Conservation (phyloP, 2,888 invertebrate genomes). For the Scaptomyza caliginosa region DNA sequence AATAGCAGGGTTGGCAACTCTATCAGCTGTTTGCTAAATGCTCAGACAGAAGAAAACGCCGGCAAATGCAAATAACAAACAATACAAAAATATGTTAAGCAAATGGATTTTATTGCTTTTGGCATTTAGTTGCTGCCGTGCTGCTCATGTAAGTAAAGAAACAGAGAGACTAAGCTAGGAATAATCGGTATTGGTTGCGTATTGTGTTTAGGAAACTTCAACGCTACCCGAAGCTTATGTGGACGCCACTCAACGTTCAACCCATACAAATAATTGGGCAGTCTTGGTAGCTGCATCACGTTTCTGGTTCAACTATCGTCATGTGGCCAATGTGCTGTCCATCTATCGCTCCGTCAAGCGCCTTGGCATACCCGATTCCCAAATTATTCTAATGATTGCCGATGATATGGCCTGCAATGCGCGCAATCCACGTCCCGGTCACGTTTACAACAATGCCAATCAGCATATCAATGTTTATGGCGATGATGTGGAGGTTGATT, state of each 20-base stretch:
- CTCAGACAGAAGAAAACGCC: slow-evolving; percentile 12
- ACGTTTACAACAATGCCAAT: slow-evolving; percentile 98
- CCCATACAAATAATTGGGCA: slow-evolving; percentile 99
- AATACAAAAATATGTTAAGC: slow-evolving; percentile 21
- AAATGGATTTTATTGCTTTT: slow-evolving; percentile 20
- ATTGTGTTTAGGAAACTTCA: slow-evolving; percentile 34
- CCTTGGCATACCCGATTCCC: slow-evolving; percentile 98
- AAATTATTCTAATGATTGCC: slow-evolving; percentile 99
- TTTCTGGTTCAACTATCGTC: slow-evolving; percentile 99
- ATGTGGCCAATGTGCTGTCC: slow-evolving; percentile 99
- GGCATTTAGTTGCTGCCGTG: slow-evolving; percentile 7
- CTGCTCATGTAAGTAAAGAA: slow-evolving; percentile 27
- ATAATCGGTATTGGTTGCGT: background rate
- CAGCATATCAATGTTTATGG: slow-evolving; percentile 99
- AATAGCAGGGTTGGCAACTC: slow-evolving; percentile 5
- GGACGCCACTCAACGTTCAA: slow-evolving; percentile 79
- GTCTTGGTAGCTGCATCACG: slow-evolving; percentile 99
- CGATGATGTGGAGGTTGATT: slow-evolving; percentile 99
- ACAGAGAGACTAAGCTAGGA: background rate
- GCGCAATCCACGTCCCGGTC: slow-evolving; percentile 97
- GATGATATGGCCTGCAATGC: slow-evolving; percentile 99
- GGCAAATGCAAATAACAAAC: slow-evolving; percentile 21
- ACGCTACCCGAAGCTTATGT: slow-evolving; percentile 79
- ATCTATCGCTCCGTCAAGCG: slow-evolving; percentile 99
- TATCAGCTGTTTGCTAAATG: slow-evolving; percentile 23